phyloP scores from a whole-genome alignment of 2,888 invertebrate species.

The Drosophila diplacantha region DNA sequence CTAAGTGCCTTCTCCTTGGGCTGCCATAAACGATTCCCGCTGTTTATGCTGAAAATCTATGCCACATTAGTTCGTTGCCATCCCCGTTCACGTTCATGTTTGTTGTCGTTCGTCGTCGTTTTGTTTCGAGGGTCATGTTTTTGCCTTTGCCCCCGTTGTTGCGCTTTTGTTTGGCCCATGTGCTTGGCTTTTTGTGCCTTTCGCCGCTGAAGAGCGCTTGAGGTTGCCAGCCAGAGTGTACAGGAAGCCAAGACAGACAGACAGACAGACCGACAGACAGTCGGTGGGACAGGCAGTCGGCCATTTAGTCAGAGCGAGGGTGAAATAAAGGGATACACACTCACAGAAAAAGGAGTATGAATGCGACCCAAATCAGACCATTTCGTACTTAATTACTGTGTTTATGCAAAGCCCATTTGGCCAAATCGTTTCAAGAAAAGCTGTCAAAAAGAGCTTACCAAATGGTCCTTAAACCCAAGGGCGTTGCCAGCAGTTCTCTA shows the following conservation, averaged over 20 bases:
- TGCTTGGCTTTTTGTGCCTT: slow-evolving; percentile 49
- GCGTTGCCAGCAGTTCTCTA: neutral
- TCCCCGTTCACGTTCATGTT: slow-evolving; percentile 33
- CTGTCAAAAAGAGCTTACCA: slow-evolving; percentile 10
- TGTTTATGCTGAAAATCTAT: slow-evolving; percentile 68
- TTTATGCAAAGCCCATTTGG: slow-evolving; percentile 14
- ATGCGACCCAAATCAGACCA: slow-evolving; percentile 11
- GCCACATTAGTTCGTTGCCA: slow-evolving; percentile 72
- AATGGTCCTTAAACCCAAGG: slow-evolving; percentile 11
- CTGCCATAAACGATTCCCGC: slow-evolving; percentile 57
- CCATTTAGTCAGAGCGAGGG: slow-evolving; percentile 6
- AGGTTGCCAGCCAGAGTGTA: slow-evolving; percentile 50
- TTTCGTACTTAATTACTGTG: slow-evolving; percentile 14
- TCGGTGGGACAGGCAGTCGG: neutral
- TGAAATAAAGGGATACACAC: slow-evolving; percentile 12
- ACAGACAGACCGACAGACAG: slow-evolving; percentile 9
- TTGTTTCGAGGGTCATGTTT: slow-evolving; percentile 44
- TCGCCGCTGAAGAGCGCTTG: slow-evolving; percentile 61
- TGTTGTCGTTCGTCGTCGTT: slow-evolving; percentile 35
- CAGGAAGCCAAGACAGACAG: slow-evolving; percentile 23
- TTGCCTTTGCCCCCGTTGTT: slow-evolving; percentile 33
- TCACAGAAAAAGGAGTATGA: slow-evolving; percentile 11
- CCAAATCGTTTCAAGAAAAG: slow-evolving; percentile 13
- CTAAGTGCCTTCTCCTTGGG: slow-evolving; percentile 23
- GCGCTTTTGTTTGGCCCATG: slow-evolving; percentile 60